These are phyloP conservation scores for Pegoplata infirma DNA, from an alignment of 2,888 invertebrate genomes.

Conservation along the genomic window DNA sequence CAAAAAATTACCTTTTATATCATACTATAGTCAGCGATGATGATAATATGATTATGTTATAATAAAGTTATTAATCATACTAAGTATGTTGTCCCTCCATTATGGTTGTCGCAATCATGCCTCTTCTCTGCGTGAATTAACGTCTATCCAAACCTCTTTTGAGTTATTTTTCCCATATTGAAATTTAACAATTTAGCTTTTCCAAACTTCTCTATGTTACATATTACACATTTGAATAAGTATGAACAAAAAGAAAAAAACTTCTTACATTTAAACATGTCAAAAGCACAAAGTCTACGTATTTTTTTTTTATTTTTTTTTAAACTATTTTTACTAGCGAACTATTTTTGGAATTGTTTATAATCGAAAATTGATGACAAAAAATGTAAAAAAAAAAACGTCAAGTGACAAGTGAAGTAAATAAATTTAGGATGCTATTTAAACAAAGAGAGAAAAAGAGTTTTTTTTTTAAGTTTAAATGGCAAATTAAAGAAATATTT, in stretches of 20 bases:
- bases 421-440: constrained; percentile 27
- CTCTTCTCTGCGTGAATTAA: no score
- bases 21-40: no score
- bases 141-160: no score
- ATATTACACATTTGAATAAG: not conserved
- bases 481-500: not conserved
- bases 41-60: no score
- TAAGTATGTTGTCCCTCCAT: no score
- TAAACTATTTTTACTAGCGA: constrained; percentile 37
- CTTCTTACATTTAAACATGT: constrained; percentile 49
- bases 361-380: constrained; percentile 50
- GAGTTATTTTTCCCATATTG: no score
- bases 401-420: constrained; percentile 48
- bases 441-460: constrained; percentile 10
- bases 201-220: no score
- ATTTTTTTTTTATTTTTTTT: constrained; percentile 31
- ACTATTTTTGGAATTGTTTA: constrained; percentile 46
- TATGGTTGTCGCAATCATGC: no score
- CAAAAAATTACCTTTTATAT: no score
- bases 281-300: constrained; percentile 41
- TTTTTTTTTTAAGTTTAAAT: not conserved
- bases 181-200: no score
- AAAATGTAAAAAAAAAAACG: constrained; percentile 33
- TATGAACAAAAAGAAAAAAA: constrained; percentile 30
- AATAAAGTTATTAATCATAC: no score